Percentiles rank a stretch among this genome's conserved stretches.
phyloP scores from a whole-genome alignment of 2,113 vertebrate genomes.

The Mormyrus iriodes region DNA sequence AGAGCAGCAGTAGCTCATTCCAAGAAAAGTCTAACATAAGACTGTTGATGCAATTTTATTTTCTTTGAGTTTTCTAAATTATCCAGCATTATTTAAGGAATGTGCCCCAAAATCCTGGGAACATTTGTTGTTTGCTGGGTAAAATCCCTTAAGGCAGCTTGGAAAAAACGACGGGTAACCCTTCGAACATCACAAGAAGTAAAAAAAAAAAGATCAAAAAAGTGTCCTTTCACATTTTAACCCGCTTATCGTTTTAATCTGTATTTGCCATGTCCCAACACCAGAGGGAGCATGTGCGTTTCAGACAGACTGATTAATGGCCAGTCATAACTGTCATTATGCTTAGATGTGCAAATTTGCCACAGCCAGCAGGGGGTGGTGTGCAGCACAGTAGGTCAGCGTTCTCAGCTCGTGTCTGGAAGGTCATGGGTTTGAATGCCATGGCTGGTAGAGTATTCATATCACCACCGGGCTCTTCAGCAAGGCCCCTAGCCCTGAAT shows the following conservation, averaged over 20 bases:
- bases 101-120: neutral
- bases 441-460: neutral
- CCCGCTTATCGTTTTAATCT: neutral
- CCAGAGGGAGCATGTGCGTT: neutral
- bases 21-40: neutral
- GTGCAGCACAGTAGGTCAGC: neutral
- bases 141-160: neutral
- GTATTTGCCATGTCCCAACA: neutral
- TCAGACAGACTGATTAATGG: neutral
- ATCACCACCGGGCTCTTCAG: neutral
- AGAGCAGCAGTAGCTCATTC: neutral
- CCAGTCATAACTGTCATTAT: neutral
- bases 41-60: neutral
- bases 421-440: neutral
- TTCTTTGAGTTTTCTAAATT: neutral
- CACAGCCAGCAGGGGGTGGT: neutral
- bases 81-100: neutral
- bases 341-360: neutral
- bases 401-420: neutral
- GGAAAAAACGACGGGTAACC: neutral
- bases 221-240: too few relatives aligned
- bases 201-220: neutral
- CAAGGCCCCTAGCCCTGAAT: neutral
- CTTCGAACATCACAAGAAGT: neutral
- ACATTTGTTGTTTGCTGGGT: neutral